phyloP scores from a whole-genome alignment of 2,797 vertebrate species.

The Odontamblyopus rebecca region DNA sequence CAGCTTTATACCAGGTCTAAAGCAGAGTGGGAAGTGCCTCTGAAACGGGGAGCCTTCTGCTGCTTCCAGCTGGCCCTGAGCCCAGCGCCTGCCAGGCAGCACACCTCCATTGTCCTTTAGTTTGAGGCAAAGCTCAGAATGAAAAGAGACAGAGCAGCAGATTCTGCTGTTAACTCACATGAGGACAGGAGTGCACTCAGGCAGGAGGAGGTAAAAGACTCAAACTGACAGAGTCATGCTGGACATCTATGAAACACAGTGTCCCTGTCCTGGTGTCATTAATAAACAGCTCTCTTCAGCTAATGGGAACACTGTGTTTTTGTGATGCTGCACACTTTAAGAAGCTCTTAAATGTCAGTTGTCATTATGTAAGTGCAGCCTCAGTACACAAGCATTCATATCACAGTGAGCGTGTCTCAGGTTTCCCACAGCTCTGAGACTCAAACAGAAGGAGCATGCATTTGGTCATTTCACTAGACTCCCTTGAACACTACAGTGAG shows the following conservation, averaged over 20 bases:
- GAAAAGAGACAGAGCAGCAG: constrained; percentile 65
- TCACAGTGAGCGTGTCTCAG: constrained; percentile 36
- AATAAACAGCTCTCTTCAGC: constrained; percentile 26
- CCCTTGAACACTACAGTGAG: constrained; percentile 61
- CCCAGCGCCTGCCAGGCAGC: constrained; percentile 72
- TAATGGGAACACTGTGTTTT: constrained; percentile 19
- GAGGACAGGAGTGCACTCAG: constrained; percentile 31
- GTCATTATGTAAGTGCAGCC: constrained; percentile 23
- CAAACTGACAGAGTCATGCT: constrained; percentile 26
- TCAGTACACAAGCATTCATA: constrained; percentile 20
- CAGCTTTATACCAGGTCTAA: constrained; percentile 11
- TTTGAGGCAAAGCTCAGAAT: constrained; percentile 73
- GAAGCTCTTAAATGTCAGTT: constrained; percentile 16
- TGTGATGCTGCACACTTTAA: constrained; percentile 7
- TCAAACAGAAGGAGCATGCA: constrained; percentile 68
- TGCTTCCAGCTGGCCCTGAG: constrained; percentile 69
- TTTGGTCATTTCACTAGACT: constrained; percentile 65
- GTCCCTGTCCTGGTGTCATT: constrained; percentile 18
- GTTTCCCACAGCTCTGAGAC: constrained; percentile 43
- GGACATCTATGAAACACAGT: not conserved
- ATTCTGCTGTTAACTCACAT: constrained; percentile 43
- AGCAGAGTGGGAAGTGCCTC: constrained; percentile 22
- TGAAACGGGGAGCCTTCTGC: constrained; percentile 63
- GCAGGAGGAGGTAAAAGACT: constrained; percentile 22
- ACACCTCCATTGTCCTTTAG: constrained; percentile 72